These are phyloP conservation scores for Neolamprologus devosi DNA, from an alignment of 2,113 vertebrate genomes.

Conservation along the genomic window DNA sequence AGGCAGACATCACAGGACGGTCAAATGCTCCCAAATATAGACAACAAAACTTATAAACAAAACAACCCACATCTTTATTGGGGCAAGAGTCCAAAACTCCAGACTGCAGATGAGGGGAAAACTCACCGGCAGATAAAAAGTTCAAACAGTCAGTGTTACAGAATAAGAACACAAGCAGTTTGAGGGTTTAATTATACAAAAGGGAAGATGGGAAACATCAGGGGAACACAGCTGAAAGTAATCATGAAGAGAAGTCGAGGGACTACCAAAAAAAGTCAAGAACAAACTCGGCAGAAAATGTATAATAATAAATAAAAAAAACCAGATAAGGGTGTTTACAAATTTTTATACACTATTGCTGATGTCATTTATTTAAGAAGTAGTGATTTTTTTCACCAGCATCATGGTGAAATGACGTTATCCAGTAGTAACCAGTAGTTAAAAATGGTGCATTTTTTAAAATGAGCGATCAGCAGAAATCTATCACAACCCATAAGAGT, in stretches of 20 bases:
- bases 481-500: background rate
- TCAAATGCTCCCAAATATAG: background rate
- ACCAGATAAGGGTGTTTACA: accelerated
- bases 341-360: background rate
- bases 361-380: background rate
- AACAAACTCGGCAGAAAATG: background rate
- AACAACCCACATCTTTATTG: background rate
- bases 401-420: accelerated
- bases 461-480: accelerated
- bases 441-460: background rate
- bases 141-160: accelerated
- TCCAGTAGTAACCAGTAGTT: background rate
- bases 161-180: background rate
- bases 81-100: accelerated
- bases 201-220: background rate
- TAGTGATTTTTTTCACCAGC: accelerated
- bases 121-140: background rate
- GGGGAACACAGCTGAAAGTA: background rate
- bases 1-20: background rate
- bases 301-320: background rate
- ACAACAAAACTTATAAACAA: background rate
- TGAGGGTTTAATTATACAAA: background rate
- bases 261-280: background rate
- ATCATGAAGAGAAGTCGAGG: background rate
- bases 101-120: background rate